Percentiles rank a stretch among this genome's conserved stretches.
phyloP scores from a whole-genome alignment of 2,113 vertebrate species.

The Agapornis roseicollis region DNA sequence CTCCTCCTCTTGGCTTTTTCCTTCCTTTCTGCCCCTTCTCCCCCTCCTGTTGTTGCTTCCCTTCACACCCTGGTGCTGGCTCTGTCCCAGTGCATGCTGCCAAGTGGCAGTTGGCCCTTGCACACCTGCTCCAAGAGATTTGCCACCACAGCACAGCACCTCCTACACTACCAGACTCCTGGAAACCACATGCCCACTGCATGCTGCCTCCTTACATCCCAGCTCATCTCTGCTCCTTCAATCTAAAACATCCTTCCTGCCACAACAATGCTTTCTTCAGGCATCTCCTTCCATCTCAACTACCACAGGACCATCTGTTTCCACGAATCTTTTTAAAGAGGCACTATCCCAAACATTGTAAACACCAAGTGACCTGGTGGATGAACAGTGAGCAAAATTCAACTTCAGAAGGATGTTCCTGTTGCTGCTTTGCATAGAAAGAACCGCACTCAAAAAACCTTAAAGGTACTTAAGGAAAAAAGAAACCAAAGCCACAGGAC shows the following conservation, averaged over 20 bases:
- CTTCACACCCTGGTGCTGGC: conserved; percentile 1
- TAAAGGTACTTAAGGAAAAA: background rate
- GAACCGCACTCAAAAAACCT: background rate
- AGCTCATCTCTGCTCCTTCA: background rate
- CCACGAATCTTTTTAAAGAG: background rate
- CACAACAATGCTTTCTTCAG: background rate
- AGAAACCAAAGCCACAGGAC: background rate
- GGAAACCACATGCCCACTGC: background rate
- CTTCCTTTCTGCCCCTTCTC: background rate
- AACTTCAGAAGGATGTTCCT: background rate
- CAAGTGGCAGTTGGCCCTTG: conserved; percentile 26
- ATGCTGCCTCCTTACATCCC: background rate
- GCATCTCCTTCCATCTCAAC: background rate
- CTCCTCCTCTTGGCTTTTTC: background rate
- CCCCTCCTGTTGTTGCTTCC: background rate
- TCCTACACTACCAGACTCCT: conserved; percentile 5
- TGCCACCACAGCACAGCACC: background rate
- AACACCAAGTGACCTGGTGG: background rate
- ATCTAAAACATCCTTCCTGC: conserved; percentile 10
- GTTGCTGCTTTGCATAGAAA: background rate
- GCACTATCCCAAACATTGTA: background rate
- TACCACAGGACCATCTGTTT: conserved; percentile 27
- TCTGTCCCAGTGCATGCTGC: background rate
- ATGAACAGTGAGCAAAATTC: background rate
- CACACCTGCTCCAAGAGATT: conserved; percentile 33